Base-by-base conservation (phyloP, 2,888 invertebrate genomes). In the Taenaris catops region DNA sequence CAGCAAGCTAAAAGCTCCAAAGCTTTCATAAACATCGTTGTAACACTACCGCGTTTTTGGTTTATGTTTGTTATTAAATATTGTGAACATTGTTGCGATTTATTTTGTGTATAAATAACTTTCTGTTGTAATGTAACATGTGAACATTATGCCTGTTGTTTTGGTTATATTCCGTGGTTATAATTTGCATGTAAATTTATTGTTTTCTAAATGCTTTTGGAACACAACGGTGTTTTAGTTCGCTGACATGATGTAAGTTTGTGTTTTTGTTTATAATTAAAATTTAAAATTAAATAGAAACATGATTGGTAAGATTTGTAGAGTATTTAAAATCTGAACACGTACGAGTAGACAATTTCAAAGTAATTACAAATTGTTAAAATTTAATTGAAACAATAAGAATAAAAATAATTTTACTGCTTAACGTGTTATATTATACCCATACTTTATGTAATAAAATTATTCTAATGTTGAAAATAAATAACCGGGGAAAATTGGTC, bases 1-100 rank as follows among this genome's bases (percentile, higher is more conserved):
- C 73, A 56, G 49, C 32, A 36, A 44, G 36, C 41, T 25, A n/a
- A 63, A 63, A 65, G 63, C 63, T 57, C 46, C 47, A 52, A 62
- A 66, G 64, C 60, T 57, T 50, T 57, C 55, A 48, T 44, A 44
- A 50, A 53, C 52, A 49, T 48, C 47, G 46, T 53, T 58, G 45
- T 51, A 52, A 55, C 49, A 47, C 41, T 55, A 47, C 44, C 57
- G 62, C 46, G 54, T 51, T 29, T 47, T 31, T 44, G 38, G 58
- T 25, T 18, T 18, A 25, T 53, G 65, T 64, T 66, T 71, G 62
- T 68, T 72, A 63, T 72, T 55, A 50, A 56, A 50, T 52, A 48
- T 33, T 31, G 19, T 37, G 32, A 39, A 74, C 71, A 63, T 53
- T 67, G 74, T 80, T 63, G 63, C 63, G 51, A 61, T 64, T 58